These are phyloP conservation scores for Sebastiscus albofasciatus DNA, from an alignment of 2,797 vertebrate species.

Conservation along the genomic window DNA sequence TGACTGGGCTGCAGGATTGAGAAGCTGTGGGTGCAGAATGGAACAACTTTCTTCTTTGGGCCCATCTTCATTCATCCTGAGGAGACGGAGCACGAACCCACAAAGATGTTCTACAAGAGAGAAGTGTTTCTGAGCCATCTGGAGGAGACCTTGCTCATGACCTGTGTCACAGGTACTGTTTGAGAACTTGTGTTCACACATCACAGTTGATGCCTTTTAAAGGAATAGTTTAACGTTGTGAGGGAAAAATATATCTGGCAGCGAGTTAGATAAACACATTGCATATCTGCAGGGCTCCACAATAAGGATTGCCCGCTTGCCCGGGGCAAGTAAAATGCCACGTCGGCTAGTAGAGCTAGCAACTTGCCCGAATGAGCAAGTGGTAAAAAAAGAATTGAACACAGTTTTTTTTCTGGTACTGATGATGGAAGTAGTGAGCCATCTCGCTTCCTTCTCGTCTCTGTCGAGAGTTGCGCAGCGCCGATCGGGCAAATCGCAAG, in stretches of 20 bases:
- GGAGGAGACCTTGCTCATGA: conserved; percentile 94
- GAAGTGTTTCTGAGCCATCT: conserved; percentile 97
- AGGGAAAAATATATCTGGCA: background rate
- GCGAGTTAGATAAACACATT: background rate
- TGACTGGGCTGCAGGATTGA: conserved; percentile 86
- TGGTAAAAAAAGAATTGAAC: too few relatives aligned
- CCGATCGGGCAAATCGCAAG: too few relatives aligned
- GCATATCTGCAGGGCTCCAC: background rate
- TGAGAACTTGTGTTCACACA: background rate
- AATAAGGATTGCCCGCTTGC: too few relatives aligned
- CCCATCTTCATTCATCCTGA: conserved; percentile 98
- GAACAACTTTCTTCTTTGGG: conserved; percentile 93
- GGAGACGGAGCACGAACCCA: conserved; percentile 97
- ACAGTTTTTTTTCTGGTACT: too few relatives aligned
- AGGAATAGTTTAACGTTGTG: background rate
- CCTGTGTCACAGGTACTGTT: conserved; percentile 89
- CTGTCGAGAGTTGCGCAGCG: too few relatives aligned
- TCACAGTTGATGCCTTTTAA: background rate
- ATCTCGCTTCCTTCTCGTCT: too few relatives aligned
- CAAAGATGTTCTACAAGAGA: conserved; percentile 99
- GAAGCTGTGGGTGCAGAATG: conserved; percentile 96
- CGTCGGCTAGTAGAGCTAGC: too few relatives aligned
- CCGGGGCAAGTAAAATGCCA: too few relatives aligned
- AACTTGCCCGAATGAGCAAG: too few relatives aligned
- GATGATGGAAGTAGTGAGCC: too few relatives aligned